Evolutionary conservation across 2,113 vertebrate genomes (phyloP).

Genomic region (Sialia sialis): DNA sequence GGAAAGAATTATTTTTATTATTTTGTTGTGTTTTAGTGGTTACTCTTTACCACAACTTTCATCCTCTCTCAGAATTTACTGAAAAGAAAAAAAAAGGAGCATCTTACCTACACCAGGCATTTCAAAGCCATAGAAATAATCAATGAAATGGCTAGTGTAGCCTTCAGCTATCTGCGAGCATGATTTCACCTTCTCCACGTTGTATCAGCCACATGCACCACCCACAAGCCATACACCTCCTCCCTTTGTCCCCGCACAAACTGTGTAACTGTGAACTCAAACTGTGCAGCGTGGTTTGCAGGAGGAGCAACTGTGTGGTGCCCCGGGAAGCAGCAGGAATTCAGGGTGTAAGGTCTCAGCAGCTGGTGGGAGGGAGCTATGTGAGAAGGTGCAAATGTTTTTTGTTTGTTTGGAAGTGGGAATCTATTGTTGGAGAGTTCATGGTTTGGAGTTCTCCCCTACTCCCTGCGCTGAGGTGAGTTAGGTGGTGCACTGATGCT

Average conservation of each 20-base stretch:
- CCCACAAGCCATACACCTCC: slow-evolving; percentile 1
- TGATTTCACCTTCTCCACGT: slow-evolving; percentile 5
- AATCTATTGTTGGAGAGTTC: neutral
- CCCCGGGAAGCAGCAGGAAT: neutral
- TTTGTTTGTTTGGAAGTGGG: neutral
- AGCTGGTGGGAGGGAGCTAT: neutral
- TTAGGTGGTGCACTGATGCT: neutral
- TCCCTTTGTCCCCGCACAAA: neutral
- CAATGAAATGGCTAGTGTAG: neutral
- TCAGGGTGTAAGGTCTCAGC: neutral
- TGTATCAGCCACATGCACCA: slow-evolving; percentile 13
- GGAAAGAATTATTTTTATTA: neutral
- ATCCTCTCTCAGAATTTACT: neutral
- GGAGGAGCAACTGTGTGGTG: neutral
- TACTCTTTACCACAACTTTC: neutral
- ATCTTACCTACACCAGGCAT: neutral
- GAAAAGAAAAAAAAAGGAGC: neutral
- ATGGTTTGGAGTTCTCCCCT: neutral
- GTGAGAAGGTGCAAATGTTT: neutral
- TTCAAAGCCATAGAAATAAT: neutral
- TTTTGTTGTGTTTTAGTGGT: neutral
- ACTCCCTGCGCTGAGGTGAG: neutral
- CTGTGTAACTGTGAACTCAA: neutral
- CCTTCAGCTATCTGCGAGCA: neutral
- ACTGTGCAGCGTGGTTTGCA: neutral